phyloP scores from a whole-genome alignment of 2,888 invertebrate genomes.

The Drosophila subsilvestris region DNA sequence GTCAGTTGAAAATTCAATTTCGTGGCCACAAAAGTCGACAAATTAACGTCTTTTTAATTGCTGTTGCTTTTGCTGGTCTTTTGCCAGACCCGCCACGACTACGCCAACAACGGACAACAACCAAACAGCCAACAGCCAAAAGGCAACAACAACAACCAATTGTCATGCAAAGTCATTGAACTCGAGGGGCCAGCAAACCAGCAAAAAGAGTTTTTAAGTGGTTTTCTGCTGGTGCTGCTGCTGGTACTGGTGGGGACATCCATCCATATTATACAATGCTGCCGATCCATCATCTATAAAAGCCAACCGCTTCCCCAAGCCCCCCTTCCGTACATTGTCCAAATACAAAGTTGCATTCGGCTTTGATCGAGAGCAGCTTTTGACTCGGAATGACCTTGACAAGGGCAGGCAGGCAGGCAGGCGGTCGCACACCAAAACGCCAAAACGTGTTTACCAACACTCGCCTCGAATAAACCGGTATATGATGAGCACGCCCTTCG shows the following conservation, averaged over 20 bases:
- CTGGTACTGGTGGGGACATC: slow-evolving; percentile 11
- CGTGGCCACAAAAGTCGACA: slow-evolving; percentile 62
- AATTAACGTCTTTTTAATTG: slow-evolving; percentile 76
- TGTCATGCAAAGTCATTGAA: slow-evolving; percentile 59
- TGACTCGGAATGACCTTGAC: slow-evolving; percentile 61
- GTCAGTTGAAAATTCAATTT: slow-evolving; percentile 69
- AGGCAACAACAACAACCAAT: slow-evolving; percentile 44
- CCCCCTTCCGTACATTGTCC: neutral
- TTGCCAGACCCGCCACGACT: slow-evolving; percentile 29
- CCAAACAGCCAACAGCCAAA: slow-evolving; percentile 26
- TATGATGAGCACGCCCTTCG: neutral
- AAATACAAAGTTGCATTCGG: slow-evolving; percentile 16
- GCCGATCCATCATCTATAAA: slow-evolving; percentile 31
- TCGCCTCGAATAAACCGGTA: slow-evolving; percentile 60
- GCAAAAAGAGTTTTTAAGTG: slow-evolving; percentile 1
- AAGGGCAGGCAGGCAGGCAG: slow-evolving; percentile 58
- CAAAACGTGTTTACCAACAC: slow-evolving; percentile 64
- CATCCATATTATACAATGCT: slow-evolving; percentile 35
- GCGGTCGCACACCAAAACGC: slow-evolving; percentile 10
- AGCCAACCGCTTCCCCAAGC: too few relatives aligned
- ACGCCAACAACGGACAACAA: slow-evolving; percentile 23
- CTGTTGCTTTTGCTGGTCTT: slow-evolving; percentile 22
- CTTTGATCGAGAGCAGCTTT: slow-evolving; percentile 13
- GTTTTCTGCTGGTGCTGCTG: neutral
- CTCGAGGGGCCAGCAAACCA: slow-evolving; percentile 37